Conservation (phyloP, 1,140 invertebrate genomes). For the Heliconius hewitsoni region DNA sequence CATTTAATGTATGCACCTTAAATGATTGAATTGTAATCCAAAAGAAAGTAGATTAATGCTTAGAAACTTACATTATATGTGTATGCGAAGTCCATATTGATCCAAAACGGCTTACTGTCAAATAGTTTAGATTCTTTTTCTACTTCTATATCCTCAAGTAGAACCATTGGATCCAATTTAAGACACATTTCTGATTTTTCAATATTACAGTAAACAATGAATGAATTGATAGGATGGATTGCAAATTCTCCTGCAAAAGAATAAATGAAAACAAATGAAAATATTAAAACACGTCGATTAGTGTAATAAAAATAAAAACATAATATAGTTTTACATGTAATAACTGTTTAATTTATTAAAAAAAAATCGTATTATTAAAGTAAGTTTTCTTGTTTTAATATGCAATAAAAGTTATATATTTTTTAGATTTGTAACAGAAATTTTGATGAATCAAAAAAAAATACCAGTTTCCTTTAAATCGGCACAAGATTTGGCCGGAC, state of each 20-base stretch:
- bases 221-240: conserved; percentile 12
- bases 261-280: neutral
- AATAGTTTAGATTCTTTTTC: neutral
- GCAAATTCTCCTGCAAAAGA: neutral
- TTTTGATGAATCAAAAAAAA: neutral
- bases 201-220: conserved; percentile 9
- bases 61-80: conserved; percentile 20
- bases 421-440: too few relatives aligned
- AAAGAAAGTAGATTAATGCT: neutral
- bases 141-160: neutral
- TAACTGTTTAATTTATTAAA: too few relatives aligned
- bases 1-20: neutral
- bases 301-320: too few relatives aligned
- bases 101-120: neutral
- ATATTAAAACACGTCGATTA: neutral
- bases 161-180: neutral
- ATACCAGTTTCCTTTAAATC: neutral
- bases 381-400: too few relatives aligned
- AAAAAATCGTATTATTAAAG: too few relatives aligned
- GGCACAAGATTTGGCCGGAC: conserved; percentile 7
- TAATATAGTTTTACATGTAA: too few relatives aligned
- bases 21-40: neutral
- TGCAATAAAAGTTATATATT: too few relatives aligned
- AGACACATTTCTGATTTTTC: conserved; percentile 9
- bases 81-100: neutral